Evolutionary conservation across 2,797 vertebrate species (phyloP), one percentile per base, ranked within the genome.

Genomic region (Sebastes paucispinis): DNA sequence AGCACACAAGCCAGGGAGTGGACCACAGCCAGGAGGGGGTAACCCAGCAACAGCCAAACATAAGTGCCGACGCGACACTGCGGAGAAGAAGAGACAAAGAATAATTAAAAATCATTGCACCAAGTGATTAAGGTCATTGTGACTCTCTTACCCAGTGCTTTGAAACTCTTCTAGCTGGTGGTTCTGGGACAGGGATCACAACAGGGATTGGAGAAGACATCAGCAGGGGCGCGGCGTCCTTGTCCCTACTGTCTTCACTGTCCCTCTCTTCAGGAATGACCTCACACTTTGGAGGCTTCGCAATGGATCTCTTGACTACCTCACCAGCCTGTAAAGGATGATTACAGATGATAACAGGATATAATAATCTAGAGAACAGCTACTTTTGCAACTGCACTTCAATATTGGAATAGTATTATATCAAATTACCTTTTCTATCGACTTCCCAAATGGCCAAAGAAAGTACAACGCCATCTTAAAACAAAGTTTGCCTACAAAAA

Each of bases 371-470:
- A 20, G 8, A 36, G 8, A 50, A 11, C 1, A 24, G 34, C 4
- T 14, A 11, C 36, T 12, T 18, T 60, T 67, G 12, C 12, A 59
- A 32, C 4, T 8, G 2, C 5, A 18, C 27, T 31, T 25, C 0
- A 65, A 50, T 54, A 68, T 5, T 58, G 20, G 1, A 10, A 14
- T 20, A 16, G 3, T 54, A 3, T 68, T 3, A 18, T 7, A 18
- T 55, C 2, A 22, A 13, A 34, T 79, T 93, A 95, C 95, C 93
- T 95, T 96, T 75, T 94, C 94, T 75, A 97, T 91, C 0, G 94
- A 96, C 88, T 96, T 97, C 54, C 96, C 96, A 72, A 98, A 97
- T 1, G 97, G 97, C 97, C 97, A 97, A 25, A 97, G 88, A 82
- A 97, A 96, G 89, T 97, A 96, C 18, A 89, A 57, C 0, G 96